Conservation (phyloP, 2,113 vertebrate genomes). For the Heterotilapia buettikoferi region DNA sequence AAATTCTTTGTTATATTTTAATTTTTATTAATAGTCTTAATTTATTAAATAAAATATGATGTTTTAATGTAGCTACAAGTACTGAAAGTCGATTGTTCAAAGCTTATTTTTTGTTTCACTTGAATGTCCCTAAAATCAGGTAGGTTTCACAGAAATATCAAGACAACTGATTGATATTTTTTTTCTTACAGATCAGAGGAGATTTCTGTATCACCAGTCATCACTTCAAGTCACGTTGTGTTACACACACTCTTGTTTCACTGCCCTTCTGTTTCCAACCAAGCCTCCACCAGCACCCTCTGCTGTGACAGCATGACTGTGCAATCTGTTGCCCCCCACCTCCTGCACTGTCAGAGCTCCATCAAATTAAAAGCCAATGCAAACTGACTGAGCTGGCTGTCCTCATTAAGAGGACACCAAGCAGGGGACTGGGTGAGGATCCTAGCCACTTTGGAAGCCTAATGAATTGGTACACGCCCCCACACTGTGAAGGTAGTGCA, state of each 20-base stretch:
- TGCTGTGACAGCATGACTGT: constrained; percentile 20
- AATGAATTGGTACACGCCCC: constrained; percentile 48
- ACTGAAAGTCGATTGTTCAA: not conserved
- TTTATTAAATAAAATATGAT: not conserved
- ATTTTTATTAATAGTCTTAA: not conserved
- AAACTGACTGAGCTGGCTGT: constrained; percentile 49
- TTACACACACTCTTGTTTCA: not conserved
- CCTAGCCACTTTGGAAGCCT: constrained; percentile 32
- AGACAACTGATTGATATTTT: not conserved
- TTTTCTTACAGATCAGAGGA: not conserved
- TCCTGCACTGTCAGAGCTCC: constrained; percentile 21
- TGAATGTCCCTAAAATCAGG: not conserved
- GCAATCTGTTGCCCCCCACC: constrained; percentile 20
- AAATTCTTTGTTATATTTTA: not conserved
- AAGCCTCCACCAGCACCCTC: not conserved
- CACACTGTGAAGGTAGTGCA: constrained; percentile 13
- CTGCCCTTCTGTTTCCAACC: not conserved
- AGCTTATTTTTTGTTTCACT: not conserved
- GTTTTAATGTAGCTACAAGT: not conserved
- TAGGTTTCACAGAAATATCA: not conserved
- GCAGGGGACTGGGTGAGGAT: constrained; percentile 43
- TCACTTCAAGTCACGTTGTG: not conserved
- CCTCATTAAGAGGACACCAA: constrained; percentile 61
- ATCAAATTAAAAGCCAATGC: constrained; percentile 54
- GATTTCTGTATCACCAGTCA: not conserved